A percentile compares a stretch with the other conserved stretches of the same genome.
Evolutionary conservation across 1,140 invertebrate species (phyloP).

Genomic region (Phymorhynchus buccinoides): DNA sequence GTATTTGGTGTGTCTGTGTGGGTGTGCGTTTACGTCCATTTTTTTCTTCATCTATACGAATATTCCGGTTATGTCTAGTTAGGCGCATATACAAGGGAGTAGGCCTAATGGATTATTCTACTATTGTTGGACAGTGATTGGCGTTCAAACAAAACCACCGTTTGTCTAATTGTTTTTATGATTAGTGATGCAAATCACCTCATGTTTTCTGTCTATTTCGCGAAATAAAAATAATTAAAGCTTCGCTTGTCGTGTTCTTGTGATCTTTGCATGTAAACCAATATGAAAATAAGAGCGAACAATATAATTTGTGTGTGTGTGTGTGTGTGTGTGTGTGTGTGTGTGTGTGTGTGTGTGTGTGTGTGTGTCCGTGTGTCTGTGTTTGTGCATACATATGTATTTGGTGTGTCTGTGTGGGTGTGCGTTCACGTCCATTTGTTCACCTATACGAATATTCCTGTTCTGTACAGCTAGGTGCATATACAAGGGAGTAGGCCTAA

Average conservation of each 20-base stretch:
- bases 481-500: neutral
- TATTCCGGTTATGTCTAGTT: neutral
- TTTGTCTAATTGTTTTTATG: no score
- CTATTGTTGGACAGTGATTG: no score
- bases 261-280: no score
- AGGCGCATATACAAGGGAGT: neutral
- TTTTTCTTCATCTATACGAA: neutral
- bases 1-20: neutral
- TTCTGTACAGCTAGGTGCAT: neutral
- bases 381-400: neutral
- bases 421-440: neutral
- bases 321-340: neutral
- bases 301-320: neutral
- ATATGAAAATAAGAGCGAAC: no score
- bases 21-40: neutral
- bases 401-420: neutral
- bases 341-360: conserved; percentile 14
- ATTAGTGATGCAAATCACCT: no score
- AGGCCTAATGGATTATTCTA: no score
- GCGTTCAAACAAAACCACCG: no score
- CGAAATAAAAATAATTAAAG: neutral
- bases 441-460: neutral
- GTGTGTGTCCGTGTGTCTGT: neutral
- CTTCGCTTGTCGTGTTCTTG: no score
- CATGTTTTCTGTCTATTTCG: no score